Evolutionary conservation across 64 coral and sea anemone genomes (phyloP).

Genomic region (Anthopleura sola): DNA sequence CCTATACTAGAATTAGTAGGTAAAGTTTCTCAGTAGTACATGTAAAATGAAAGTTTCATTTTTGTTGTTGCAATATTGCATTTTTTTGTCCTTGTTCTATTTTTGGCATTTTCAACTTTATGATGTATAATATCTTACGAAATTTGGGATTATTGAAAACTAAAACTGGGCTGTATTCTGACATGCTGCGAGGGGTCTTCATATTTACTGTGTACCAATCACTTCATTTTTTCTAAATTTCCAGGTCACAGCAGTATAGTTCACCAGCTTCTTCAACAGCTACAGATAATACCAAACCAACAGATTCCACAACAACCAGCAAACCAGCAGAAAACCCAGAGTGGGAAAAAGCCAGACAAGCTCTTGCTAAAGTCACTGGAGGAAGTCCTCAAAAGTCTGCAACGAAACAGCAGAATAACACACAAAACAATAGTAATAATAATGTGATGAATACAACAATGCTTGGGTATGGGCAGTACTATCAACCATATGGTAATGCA

Average conservation of each 20-base stretch:
- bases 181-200: too few species aligned
- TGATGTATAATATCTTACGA: too few species aligned
- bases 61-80: too few species aligned
- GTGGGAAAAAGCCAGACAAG: constrained; percentile 71
- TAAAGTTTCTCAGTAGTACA: neutral
- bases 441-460: neutral
- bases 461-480: constrained; percentile 40
- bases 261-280: neutral
- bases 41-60: neutral
- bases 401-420: neutral
- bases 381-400: constrained; percentile 20
- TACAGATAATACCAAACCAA: neutral
- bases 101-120: too few species aligned
- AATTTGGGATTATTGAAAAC: too few species aligned
- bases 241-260: neutral
- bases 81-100: too few species aligned
- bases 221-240: neutral
- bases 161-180: too few species aligned
- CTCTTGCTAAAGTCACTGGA: constrained; percentile 54
- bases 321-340: constrained; percentile 61
- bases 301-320: constrained; percentile 14
- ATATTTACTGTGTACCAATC: too few species aligned
- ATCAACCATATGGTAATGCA: constrained; percentile 27
- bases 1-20: neutral
- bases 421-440: constrained; percentile 8